Base-by-base conservation (phyloP, 2,888 invertebrate genomes). In the Ophion ventricosus region DNA sequence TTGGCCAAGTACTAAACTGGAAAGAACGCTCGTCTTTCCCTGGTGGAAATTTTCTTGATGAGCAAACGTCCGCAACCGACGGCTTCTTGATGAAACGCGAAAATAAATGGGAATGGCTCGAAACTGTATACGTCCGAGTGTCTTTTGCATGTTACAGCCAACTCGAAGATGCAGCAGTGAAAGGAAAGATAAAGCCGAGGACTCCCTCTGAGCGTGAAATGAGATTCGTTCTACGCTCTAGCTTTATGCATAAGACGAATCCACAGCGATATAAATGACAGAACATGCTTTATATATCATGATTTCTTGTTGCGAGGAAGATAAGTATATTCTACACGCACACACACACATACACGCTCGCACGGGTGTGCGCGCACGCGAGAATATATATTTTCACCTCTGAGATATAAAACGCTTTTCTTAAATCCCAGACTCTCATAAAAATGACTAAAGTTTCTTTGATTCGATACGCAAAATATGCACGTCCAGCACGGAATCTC, bases 171-270 rank as follows among this genome's bases (percentile, higher is more conserved):
- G 59, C 40, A 70, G 59, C 61, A 54, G 64, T 23, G 29, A 73
- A 69, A 59, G 23, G 57, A 64, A 54, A 11, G 57, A 61, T 63
- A 56, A 56, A 29, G 57, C 25, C 43, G 29, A n/a, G 25, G 73
- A 78, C 64, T 80, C 80, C 72, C 72, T 56, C 66, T 84, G 77
- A 84, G 83, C 77, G 77, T 80, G 83, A 84, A 84, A 84, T 84
- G 80, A 84, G 80, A 80, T 84, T 73, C 83, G 77, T 73, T 77
- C 25, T 57, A 54, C 11, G 56, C n/a, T 49, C 49, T 23, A 77
- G 56, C 54, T 69, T 56, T 23, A 56, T 66, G 26, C 29, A 75
- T 11, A 29, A 35, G 23, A 75, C 54, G 29, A 17, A 63, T 63
- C 26, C 54, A 67, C 26, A 61, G n/a, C 49, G 35, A 17, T 43